Conservation (phyloP, 2,113 vertebrate species). For the Pogona vitticeps region DNA sequence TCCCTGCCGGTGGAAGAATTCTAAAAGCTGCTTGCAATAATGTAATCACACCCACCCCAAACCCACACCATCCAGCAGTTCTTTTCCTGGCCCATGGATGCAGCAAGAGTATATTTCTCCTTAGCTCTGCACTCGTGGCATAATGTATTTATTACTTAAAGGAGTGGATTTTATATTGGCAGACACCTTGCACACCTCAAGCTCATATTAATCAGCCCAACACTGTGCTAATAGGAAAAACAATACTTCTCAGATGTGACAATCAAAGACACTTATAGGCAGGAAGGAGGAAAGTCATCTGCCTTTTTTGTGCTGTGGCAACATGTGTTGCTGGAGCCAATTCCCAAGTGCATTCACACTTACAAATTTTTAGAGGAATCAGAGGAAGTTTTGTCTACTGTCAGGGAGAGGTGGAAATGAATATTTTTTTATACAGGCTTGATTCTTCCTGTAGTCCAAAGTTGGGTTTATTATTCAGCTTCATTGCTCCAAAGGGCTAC, state of each 20-base stretch:
- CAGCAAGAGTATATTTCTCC: background rate
- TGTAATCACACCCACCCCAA: background rate
- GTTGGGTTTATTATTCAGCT: background rate
- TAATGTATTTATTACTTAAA: background rate
- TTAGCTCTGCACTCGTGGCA: background rate
- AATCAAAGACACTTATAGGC: no score
- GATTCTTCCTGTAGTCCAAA: background rate
- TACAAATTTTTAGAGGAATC: background rate
- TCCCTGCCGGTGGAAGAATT: background rate
- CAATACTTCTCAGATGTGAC: no score
- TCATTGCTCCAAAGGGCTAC: background rate
- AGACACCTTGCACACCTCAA: background rate
- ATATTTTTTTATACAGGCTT: conserved; percentile 2
- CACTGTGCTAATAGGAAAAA: background rate
- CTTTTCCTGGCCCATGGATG: background rate
- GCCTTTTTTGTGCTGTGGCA: background rate
- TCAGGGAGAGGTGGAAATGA: background rate
- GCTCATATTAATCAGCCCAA: background rate
- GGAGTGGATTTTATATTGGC: background rate
- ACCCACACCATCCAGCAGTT: background rate
- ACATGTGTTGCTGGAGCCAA: background rate
- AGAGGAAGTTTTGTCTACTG: conserved; percentile 1
- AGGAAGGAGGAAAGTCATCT: background rate
- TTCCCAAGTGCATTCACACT: background rate
- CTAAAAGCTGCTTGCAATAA: background rate